Evolutionary conservation across 1,140 invertebrate genomes (phyloP), one percentile per base, ranked within the genome.

Genomic region (Ganaspis sp.): DNA sequence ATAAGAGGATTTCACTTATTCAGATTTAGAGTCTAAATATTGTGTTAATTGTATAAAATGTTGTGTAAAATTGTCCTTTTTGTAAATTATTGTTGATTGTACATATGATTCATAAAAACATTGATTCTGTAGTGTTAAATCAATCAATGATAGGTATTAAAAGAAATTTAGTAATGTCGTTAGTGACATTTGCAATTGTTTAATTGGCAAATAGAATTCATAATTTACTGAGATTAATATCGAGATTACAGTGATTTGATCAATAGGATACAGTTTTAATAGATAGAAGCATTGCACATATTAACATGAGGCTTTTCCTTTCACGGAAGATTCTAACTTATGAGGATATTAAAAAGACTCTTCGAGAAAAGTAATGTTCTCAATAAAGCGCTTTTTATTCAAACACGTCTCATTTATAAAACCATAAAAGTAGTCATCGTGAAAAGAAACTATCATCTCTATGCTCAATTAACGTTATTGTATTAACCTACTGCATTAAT

Each of bases 291-390:
- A 29, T 54, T 23, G 53, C 5, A 54, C 12, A 29, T 29, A 64
- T 49, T 49, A 49, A 34, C n/a, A 49, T 64, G 15, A 29, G 54
- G 26, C 26, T 64, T 64, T 64, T 29, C 58, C 58, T 29, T 64
- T 34, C 12, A 64, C 26, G 26, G 58, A 29, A 26, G 58, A 64
- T 64, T 64, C 15, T 64, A 64, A 64, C 58, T 29, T 64, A 29
- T 29, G 26, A 64, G 58, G 21, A 64, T 26, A 64, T 34, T n/a
- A 29, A 64, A 64, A 64, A 64, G 23, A 29, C 23, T 29, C 58
- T 2, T 34, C 26, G 23, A 64, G 23, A 64, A 29, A 64, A 64
- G 58, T 26, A 64, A 64, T 64, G 58, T 64, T 26, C 58, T 29
- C 21, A 34, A 29, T 64, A 64, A 64, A 64, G 29, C 4, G 2